Evolutionary conservation across 2,888 invertebrate species (phyloP).

Genomic region (Limnephilus rhombicus): DNA sequence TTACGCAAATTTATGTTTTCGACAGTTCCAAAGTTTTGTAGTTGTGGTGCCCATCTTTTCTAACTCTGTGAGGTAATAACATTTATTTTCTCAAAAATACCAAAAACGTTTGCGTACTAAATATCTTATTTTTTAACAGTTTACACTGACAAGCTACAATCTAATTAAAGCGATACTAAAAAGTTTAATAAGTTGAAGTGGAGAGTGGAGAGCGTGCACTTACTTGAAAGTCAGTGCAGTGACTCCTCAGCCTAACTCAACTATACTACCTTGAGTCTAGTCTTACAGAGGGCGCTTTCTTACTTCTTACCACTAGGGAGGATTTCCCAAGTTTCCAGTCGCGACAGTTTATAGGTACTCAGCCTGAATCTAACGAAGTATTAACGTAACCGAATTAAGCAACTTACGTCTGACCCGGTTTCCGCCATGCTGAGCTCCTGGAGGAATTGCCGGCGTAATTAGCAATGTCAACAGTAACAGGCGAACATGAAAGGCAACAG

Average conservation of each 20-base stretch:
- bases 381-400: slow-evolving; percentile 65
- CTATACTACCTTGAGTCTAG: slow-evolving; percentile 8
- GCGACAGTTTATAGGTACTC: slow-evolving; percentile 46
- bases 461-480: slow-evolving; percentile 63
- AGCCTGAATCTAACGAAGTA: slow-evolving; percentile 63
- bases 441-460: slow-evolving; percentile 62
- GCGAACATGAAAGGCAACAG: slow-evolving; percentile 28
- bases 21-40: no score
- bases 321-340: slow-evolving; percentile 34
- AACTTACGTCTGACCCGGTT: slow-evolving; percentile 65
- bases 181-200: slow-evolving; percentile 26
- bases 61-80: not conserved
- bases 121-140: not conserved
- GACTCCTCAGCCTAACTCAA: not conserved
- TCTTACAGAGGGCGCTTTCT: not conserved
- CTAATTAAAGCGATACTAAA: slow-evolving; percentile 28
- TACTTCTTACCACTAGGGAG: slow-evolving; percentile 8
- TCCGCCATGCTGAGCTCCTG: slow-evolving; percentile 57
- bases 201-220: not conserved
- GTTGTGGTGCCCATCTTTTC: no score
- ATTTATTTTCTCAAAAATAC: no score
- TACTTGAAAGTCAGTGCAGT: not conserved
- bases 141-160: slow-evolving; percentile 17
- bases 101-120: no score
- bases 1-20: no score